Evolutionary conservation across 2,113 vertebrate species (phyloP), one percentile per base, ranked within the genome.

Genomic region (Oncorhynchus keta): DNA sequence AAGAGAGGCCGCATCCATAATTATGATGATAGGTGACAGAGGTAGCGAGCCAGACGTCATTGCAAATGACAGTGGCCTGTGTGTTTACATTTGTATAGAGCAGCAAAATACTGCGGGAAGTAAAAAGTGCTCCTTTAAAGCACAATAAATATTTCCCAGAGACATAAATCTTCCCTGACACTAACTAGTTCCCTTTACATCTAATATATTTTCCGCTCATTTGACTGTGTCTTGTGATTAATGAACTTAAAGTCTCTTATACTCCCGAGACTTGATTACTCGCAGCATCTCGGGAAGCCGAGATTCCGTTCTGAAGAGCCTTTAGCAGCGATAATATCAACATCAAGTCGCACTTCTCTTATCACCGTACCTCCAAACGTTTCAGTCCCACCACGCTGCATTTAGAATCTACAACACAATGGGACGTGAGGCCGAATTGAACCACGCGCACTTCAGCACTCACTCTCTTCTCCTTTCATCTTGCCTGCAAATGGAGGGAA

Each of bases 1-100:
- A 90, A 85, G 80, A 86, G 69, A 75, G 82, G 72, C 78, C 28
- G 24, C 39, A 3, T 77, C 77, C 74, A 71, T 87, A 92, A 91
- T 91, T 86, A 81, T 92, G 86, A 91, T 90, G 89, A 90, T 90
- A 79, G 89, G 83, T 87, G 92, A 93, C 91, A 89, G 90, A 80
- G 87, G 82, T 82, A 82, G 79, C 73, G 82, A 89, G 86, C 84
- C 82, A 79, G 74, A 81, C 84, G 85, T 93, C 89, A 90, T 88
- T 26, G 79, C 82, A 76, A 75, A 90, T 80, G 89, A 91, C 91
- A 90, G 80, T 22, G 79, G 86, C 83, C 89, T 83, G 81, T 85
- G 89, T 87, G 39, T 45, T 55, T 55, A 55, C 5, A 18, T 55
- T 55, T 7, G 51, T 18, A 18, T 18, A 55, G 14, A 55, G 14